Evolutionary conservation across 2,888 invertebrate species (phyloP).

Genomic region (Lasioglossum villosulum): DNA sequence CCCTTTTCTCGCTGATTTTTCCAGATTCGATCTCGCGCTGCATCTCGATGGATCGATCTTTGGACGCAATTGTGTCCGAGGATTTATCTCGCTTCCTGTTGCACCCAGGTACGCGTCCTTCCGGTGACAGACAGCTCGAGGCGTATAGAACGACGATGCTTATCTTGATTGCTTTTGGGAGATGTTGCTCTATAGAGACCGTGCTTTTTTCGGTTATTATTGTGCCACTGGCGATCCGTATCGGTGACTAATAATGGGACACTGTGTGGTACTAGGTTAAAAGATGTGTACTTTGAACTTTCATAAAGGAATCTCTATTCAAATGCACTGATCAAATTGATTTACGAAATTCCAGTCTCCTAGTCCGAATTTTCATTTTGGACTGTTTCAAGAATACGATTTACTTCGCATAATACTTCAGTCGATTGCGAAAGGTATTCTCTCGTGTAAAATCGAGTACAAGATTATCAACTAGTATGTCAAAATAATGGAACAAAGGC

Average conservation of each 20-base stretch:
- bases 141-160: neutral
- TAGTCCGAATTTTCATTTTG: neutral
- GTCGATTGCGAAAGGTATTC: neutral
- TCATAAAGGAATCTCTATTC: neutral
- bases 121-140: constrained; percentile 10
- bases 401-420: no score
- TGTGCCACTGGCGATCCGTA: neutral
- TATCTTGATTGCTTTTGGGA: constrained; percentile 10
- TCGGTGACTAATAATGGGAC: neutral
- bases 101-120: constrained; percentile 14
- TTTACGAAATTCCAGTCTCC: neutral
- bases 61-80: constrained; percentile 6
- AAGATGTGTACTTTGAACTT: neutral
- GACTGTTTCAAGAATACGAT: neutral
- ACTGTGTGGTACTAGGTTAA: neutral
- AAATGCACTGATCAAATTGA: neutral
- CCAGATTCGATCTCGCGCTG: constrained; percentile 71
- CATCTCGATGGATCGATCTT: constrained; percentile 57
- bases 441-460: neutral
- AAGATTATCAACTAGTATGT: neutral
- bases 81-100: constrained; percentile 20
- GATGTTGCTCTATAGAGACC: neutral
- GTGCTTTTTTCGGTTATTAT: constrained; percentile 5
- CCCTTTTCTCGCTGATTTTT: neutral
- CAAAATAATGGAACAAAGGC: neutral